Conservation (phyloP, 2,888 invertebrate species). For the Alcis repandata region DNA sequence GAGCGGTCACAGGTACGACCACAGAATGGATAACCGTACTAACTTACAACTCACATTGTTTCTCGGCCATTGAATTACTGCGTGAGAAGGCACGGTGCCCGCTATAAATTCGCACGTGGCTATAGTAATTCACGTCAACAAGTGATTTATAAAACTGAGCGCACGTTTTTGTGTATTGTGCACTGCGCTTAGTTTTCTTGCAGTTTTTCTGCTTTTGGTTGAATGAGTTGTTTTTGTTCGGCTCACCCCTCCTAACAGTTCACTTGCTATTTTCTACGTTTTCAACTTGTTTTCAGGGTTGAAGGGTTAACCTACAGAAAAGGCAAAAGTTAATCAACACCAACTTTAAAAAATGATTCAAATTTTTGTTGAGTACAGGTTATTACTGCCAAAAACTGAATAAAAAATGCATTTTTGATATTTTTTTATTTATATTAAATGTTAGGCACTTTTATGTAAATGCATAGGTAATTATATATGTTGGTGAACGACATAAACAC, state of each 20-base stretch:
- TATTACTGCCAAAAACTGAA: too few relatives aligned
- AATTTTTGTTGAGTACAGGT: too few relatives aligned
- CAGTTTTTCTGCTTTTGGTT: conserved; percentile 3
- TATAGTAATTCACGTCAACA: conserved; percentile 71
- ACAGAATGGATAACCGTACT: not conserved
- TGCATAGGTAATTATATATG: too few relatives aligned
- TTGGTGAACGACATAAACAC: too few relatives aligned
- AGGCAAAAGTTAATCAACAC: too few relatives aligned
- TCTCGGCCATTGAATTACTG: conserved; percentile 5
- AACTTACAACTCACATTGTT: conserved; percentile 3
- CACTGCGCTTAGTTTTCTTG: conserved; percentile 28
- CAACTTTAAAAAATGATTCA: too few relatives aligned
- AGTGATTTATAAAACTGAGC: conserved; percentile 63
- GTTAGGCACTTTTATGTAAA: too few relatives aligned
- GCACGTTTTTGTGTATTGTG: conserved; percentile 58
- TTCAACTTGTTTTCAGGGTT: too few relatives aligned
- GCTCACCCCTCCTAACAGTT: too few relatives aligned
- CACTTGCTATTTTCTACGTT: not conserved
- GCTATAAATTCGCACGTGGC: conserved; percentile 67
- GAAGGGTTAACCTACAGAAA: too few relatives aligned
- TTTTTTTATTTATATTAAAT: too few relatives aligned
- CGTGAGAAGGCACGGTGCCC: conserved; percentile 49
- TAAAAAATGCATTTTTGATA: too few relatives aligned
- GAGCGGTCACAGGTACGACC: not conserved
- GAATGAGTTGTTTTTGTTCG: conserved; percentile 1